Conservation (phyloP, 2,797 vertebrate species). For the Psittacula derbiana region DNA sequence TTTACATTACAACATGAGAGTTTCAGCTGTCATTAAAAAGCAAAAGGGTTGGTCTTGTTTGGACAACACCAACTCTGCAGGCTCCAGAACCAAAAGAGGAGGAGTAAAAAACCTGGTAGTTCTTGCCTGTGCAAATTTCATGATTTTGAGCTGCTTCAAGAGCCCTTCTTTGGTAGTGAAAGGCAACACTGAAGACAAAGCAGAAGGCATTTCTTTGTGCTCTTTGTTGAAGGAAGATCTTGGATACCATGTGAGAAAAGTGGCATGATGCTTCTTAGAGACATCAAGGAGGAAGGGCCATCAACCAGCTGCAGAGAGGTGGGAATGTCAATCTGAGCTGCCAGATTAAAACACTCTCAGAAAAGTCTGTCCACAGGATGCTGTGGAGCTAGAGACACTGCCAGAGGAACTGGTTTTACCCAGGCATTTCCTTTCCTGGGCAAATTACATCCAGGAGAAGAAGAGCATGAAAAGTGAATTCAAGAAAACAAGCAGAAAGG, state of each 20-base stretch:
- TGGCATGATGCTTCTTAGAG: neutral
- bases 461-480: neutral
- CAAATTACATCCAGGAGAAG: neutral
- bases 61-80: neutral
- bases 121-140: neutral
- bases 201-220: neutral
- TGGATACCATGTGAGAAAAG: fast-evolving
- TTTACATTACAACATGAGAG: neutral
- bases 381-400: neutral
- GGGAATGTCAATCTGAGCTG: neutral
- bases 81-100: neutral
- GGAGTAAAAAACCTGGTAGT: neutral
- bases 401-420: neutral
- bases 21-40: neutral
- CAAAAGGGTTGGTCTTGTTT: neutral
- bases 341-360: neutral
- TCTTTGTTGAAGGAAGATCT: neutral
- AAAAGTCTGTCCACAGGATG: neutral
- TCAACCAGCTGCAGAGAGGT: neutral
- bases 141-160: neutral
- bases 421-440: neutral
- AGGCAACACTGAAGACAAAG: neutral
- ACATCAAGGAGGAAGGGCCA: neutral
- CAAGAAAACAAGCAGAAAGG: conserved; percentile 16
- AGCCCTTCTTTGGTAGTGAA: neutral